Evolutionary conservation across 1,140 invertebrate genomes (phyloP).

Genomic region (Aphidius ervi): DNA sequence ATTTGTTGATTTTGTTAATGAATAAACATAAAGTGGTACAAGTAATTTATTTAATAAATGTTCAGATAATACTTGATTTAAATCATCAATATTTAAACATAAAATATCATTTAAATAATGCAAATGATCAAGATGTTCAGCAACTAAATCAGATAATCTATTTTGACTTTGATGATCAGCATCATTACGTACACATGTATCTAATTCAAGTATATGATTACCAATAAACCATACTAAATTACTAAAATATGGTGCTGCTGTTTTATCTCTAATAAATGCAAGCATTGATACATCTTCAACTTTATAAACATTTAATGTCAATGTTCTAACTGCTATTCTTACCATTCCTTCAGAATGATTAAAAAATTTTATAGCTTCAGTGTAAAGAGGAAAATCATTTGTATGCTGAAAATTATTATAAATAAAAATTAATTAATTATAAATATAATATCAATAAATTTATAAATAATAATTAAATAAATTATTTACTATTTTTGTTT

Average conservation of each 20-base stretch:
- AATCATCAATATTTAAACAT: conserved; percentile 82
- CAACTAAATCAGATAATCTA: conserved; percentile 89
- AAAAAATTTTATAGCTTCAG: conserved; percentile 99
- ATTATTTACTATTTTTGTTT: conserved; percentile 1
- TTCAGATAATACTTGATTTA: conserved; percentile 94
- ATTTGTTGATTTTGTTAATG: conserved; percentile 59
- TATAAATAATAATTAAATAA: neutral
- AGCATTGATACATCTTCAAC: conserved; percentile 95
- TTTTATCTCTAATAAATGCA: conserved; percentile 90
- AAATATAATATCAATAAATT: neutral
- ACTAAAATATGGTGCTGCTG: conserved; percentile 95
- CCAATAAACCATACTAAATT: conserved; percentile 99
- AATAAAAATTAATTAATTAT: conserved; percentile 8
- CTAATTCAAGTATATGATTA: conserved; percentile 94
- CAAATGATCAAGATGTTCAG: conserved; percentile 95
- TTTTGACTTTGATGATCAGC: conserved; percentile 90
- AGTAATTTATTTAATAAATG: conserved; percentile 90
- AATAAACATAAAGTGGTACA: conserved; percentile 92
- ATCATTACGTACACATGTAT: conserved; percentile 91
- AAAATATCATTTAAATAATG: conserved; percentile 98
- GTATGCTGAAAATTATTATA: conserved; percentile 75
- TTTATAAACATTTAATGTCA: conserved; percentile 95
- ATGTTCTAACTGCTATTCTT: conserved; percentile 93
- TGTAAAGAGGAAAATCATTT: conserved; percentile 98
- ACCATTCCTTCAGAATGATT: conserved; percentile 99